Percentiles rank a stretch among this genome's conserved stretches.
These are phyloP conservation scores for Choreutis nemorana DNA, from an alignment of 2,888 invertebrate species.

Conservation along the genomic window DNA sequence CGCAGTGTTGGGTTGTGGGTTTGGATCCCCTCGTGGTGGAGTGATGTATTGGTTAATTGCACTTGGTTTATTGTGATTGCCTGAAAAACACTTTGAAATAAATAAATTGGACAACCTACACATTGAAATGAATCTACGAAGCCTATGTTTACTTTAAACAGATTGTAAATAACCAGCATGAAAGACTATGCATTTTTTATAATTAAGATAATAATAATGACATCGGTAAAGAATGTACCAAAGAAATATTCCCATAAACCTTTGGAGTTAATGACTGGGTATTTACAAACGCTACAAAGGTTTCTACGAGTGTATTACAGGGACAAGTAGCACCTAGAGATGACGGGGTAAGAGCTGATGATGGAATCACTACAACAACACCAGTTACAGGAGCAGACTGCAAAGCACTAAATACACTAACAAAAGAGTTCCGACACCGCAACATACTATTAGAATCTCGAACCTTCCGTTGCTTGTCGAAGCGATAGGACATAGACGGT, in stretches of 20 bases:
- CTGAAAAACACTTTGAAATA: constrained; percentile 30
- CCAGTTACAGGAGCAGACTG: constrained; percentile 18
- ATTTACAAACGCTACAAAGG: too few species aligned
- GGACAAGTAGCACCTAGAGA: too few species aligned
- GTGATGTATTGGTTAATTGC: constrained; percentile 36
- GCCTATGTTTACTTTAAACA: too few species aligned
- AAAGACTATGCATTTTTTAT: too few species aligned
- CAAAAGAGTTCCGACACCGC: constrained; percentile 17
- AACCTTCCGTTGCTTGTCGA: constrained; percentile 48
- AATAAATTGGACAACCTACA: constrained; percentile 1
- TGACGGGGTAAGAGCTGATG: too few species aligned
- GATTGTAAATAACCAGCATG: too few species aligned
- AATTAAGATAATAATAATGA: too few species aligned
- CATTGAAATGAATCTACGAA: too few species aligned
- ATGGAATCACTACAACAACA: constrained; percentile 29
- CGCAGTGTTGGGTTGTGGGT: constrained; percentile 38
- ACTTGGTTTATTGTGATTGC: constrained; percentile 40
- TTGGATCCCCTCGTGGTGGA: constrained; percentile 22
- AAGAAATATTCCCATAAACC: too few species aligned
- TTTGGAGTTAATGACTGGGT: too few species aligned
- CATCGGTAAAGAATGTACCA: too few species aligned
- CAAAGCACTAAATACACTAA: constrained; percentile 31
- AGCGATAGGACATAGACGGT: constrained; percentile 45
- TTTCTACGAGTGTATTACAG: too few species aligned
- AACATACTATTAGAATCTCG: constrained; percentile 30